These are phyloP conservation scores for Sympetrum striolatum DNA, from an alignment of 2,888 invertebrate species.

Conservation along the genomic window DNA sequence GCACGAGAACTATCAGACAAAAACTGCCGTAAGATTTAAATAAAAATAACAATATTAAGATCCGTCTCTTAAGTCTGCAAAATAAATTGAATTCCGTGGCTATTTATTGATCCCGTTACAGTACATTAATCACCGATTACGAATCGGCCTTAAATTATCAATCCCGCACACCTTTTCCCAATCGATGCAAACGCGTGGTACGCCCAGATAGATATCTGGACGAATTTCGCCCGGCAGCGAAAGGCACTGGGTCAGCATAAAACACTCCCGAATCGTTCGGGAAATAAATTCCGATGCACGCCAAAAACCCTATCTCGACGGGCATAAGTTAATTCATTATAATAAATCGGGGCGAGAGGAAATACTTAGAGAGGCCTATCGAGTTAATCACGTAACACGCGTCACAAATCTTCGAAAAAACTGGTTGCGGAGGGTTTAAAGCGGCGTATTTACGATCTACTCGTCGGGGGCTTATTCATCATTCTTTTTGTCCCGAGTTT, in stretches of 20 bases:
- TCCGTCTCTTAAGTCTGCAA: no score
- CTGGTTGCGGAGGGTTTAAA: neutral
- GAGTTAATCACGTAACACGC: neutral
- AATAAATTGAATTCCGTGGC: no score
- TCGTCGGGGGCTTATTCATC: slow-evolving; percentile 11
- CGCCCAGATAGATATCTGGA: neutral
- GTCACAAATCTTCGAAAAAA: neutral
- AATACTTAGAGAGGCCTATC: neutral
- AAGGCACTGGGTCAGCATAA: neutral
- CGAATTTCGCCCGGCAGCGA: neutral
- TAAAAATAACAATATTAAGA: no score
- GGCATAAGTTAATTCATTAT: neutral
- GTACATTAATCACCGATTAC: neutral
- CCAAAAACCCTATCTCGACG: neutral
- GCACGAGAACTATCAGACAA: no score
- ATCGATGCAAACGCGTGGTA: neutral
- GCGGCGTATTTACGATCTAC: neutral
- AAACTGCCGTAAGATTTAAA: no score
- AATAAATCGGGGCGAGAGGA: neutral
- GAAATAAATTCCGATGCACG: neutral
- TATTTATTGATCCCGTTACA: neutral
- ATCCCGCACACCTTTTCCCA: neutral
- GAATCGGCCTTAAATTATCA: neutral
- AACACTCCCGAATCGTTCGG: neutral
- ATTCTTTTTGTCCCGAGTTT: slow-evolving; percentile 1